Base-by-base conservation (phyloP, 1,140 invertebrate genomes). In the Acyrthosiphon pisum region DNA sequence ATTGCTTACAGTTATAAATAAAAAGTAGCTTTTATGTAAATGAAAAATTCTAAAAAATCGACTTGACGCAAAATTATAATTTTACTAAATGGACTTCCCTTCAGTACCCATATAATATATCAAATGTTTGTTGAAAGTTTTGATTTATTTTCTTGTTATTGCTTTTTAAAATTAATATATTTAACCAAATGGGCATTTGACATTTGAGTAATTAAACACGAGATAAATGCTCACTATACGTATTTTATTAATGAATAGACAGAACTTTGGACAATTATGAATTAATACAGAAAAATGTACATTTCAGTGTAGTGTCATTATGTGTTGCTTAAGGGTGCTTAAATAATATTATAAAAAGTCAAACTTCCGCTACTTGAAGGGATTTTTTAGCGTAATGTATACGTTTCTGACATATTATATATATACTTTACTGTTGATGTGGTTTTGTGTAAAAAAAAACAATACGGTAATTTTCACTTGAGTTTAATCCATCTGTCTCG, bases 61-160 rank as follows among this genome's bases (percentile, higher is more conserved):
- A 68, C 30, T 68, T 68, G 14, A 68, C 11, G 11, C 26, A 30
- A 68, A n/a, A 76, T n/a, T 76, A 76, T 76, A 35, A 68, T n/a
- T 68, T n/a, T 76, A 76, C 30, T n/a, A 76, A 35, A 76, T 76
- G 11, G n/a, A n/a, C 4, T 76, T 76, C 30, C 14, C 60, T n/a
- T 18, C 60, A 68, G 14, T n/a, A n/a, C 14, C 30, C 6, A 68
- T n/a, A n/a, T 76, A 76, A 76, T 76, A 76, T 76, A n/a, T 76
- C 6, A 76, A 68, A 35, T 76, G 14, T 4, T 14, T 76, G 44
- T 11, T 44, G 30, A 86, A 46, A 86, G 84, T 86, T 86, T 18
- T 46, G 44, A 86, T 48, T 86, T 86, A 86, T n/a, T 84, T 84
- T 84, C 83, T 84, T 84, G 37, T 41, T 41, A 41, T 86, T 86